Evolutionary conservation across 2,797 vertebrate species (phyloP), one percentile per base, ranked within the genome.

Genomic region (Pseudotriccus pelzelni): DNA sequence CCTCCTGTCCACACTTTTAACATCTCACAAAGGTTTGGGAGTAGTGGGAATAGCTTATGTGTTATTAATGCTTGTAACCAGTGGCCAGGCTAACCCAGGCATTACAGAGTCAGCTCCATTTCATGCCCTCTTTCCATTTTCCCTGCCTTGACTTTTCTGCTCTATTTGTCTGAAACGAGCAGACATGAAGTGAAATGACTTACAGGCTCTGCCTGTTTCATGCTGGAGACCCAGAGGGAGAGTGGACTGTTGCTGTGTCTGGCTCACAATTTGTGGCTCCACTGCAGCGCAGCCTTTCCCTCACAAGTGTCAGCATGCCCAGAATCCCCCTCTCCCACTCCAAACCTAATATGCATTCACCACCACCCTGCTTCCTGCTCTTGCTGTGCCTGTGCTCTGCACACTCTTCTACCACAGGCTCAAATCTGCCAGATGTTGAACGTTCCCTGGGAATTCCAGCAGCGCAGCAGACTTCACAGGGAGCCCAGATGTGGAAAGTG

Each of bases 131-230:
- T 84, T 97, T 97, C 88, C 81, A 60, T 56, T 87, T 82, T 90
- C 88, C 88, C 83, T 84, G 93, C 75, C 72, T 91, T 88, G 62
- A 46, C 69, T 93, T 96, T 97, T 97, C 97, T 96, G 95, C 95
- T 97, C 93, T 96, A 79, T 96, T 97, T 97, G 92, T 89, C 94
- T 97, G 97, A 93, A 96, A 89, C 16, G 69, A 97, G 43, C 91
- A 96, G 91, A 95, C 92, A 93, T 89, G 93, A 92, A 96, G 91
- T 85, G 85, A 93, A 97, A 96, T 94, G 93, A 94, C 89, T 97
- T 86, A 73, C 43, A 64, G 68, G 20, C 60, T 79, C 58, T 92
- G 44, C 37, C 22, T 21, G 7, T 59, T 86, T 49, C 56, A 22
- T 43, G 53, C 53, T 69, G 11, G 30, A 81, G 59, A 80, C 28